phyloP scores from a whole-genome alignment of 2,888 invertebrate genomes.

The Acanthoscelides obtectus region DNA sequence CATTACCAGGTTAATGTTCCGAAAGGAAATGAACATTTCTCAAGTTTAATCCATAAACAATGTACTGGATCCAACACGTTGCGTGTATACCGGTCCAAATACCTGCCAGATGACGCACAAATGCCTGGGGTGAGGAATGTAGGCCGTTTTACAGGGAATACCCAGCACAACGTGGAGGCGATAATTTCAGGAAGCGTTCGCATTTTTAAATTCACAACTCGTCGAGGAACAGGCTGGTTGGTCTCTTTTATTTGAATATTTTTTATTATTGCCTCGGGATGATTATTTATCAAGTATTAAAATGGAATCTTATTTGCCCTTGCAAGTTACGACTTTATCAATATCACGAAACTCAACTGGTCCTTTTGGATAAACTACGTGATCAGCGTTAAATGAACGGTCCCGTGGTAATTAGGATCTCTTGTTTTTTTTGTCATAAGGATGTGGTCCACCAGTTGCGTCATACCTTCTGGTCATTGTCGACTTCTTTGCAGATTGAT shows the following conservation, averaged over 20 bases:
- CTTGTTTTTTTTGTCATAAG: no score
- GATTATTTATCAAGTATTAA: no score
- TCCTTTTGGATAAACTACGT: no score
- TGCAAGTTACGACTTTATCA: no score
- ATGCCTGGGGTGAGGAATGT: not conserved
- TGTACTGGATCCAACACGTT: not conserved
- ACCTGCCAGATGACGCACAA: not conserved
- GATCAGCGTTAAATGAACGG: no score
- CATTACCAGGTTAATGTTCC: not conserved
- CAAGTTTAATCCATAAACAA: not conserved
- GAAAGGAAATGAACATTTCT: not conserved
- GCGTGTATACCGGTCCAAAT: not conserved
- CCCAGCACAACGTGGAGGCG: not conserved
- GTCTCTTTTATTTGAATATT: not conserved
- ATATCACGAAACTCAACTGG: no score
- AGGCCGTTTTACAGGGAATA: not conserved
- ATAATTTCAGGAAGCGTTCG: not conserved
- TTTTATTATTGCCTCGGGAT: no score
- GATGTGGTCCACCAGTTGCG: no score
- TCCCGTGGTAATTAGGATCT: no score
- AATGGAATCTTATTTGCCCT: no score
- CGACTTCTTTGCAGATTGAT: no score
- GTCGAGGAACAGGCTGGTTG: not conserved
- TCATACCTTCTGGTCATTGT: no score
- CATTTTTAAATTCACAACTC: not conserved